These are phyloP conservation scores for Diorhabda sublineata DNA, from an alignment of 1,140 invertebrate genomes.

Conservation along the genomic window DNA sequence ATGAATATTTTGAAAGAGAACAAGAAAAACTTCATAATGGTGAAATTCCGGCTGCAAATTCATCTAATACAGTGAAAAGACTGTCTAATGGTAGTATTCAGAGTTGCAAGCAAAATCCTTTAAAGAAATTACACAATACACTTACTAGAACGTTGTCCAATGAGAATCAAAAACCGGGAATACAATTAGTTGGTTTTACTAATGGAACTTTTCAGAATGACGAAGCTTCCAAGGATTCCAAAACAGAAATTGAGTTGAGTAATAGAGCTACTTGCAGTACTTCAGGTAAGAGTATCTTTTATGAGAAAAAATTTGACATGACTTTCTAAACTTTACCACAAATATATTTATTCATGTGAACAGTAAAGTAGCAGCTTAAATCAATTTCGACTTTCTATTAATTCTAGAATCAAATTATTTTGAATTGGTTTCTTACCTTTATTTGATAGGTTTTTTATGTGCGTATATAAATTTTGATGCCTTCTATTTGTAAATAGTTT, in stretches of 20 bases:
- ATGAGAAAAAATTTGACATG: no score
- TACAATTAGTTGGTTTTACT: conserved; percentile 51
- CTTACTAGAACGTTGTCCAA: conserved; percentile 54
- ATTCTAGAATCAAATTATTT: no score
- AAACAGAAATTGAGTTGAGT: conserved; percentile 23
- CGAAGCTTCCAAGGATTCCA: conserved; percentile 29
- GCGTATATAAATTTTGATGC: no score
- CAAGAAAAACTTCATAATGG: conserved; percentile 67
- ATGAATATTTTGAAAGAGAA: conserved; percentile 82
- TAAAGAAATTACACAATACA: conserved; percentile 51
- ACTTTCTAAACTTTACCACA: no score
- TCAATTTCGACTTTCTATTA: no score
- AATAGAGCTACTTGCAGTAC: conserved; percentile 34
- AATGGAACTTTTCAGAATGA: conserved; percentile 59
- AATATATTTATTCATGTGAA: no score
- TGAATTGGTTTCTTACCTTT: no score
- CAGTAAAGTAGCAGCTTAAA: no score
- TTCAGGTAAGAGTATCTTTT: conserved; percentile 20
- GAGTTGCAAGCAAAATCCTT: conserved; percentile 42
- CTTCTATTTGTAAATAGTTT: no score
- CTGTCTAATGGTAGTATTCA: conserved; percentile 21
- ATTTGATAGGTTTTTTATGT: no score
- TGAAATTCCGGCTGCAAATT: conserved; percentile 48
- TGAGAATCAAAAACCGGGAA: conserved; percentile 47
- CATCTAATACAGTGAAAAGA: conserved; percentile 25